Conservation (phyloP, 2,797 vertebrate species). For the Antrozous pallidus region DNA sequence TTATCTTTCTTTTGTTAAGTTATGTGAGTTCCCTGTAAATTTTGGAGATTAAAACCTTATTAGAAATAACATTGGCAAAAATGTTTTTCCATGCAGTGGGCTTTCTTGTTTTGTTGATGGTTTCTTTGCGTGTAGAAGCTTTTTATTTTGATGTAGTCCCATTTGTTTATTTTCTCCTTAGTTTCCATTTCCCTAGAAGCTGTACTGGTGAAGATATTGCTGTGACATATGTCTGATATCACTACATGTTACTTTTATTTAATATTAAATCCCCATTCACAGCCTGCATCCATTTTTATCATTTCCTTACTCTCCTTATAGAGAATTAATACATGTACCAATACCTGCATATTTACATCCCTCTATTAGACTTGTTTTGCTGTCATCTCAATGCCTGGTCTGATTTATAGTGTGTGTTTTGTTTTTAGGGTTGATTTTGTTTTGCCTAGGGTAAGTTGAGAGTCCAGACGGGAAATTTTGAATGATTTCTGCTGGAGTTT, state of each 20-base stretch:
- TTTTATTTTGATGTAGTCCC: no score
- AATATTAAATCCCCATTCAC: not conserved
- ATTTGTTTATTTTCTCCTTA: no score
- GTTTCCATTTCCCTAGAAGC: no score
- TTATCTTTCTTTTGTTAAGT: no score
- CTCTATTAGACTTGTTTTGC: not conserved
- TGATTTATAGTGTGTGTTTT: not conserved
- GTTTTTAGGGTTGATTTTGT: conserved; percentile 15
- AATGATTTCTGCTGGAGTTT: conserved; percentile 36
- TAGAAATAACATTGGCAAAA: no score
- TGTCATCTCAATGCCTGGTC: not conserved
- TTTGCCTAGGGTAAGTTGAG: conserved; percentile 14
- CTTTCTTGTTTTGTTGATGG: no score
- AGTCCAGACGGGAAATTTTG: conserved; percentile 20
- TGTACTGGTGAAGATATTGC: no score
- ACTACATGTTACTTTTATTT: not conserved
- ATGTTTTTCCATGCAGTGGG: no score
- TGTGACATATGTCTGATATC: no score
- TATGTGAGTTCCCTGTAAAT: no score
- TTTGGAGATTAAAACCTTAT: no score
- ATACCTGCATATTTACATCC: not conserved
- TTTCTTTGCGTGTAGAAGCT: no score
- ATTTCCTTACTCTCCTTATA: not conserved
- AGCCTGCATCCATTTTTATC: not conserved
- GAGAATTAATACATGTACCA: not conserved